Conservation (phyloP, 2,113 vertebrate genomes). For the Guaruba guarouba region DNA sequence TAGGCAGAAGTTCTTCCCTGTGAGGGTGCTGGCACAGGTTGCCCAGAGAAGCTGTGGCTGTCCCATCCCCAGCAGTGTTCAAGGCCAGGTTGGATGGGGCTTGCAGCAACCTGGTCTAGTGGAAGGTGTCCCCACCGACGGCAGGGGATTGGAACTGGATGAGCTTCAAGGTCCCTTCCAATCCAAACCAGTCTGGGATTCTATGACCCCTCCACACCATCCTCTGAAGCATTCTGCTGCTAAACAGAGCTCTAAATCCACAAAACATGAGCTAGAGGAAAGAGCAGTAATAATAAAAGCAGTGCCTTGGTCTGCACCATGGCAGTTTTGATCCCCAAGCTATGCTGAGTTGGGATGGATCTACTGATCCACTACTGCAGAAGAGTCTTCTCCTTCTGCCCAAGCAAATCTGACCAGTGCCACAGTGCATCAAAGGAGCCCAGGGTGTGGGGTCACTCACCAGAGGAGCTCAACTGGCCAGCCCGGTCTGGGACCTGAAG, state of each 20-base stretch:
- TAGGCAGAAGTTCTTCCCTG: background rate
- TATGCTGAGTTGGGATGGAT: accelerated
- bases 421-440: accelerated
- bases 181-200: background rate
- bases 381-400: background rate
- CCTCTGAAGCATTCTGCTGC: background rate
- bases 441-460: constrained; percentile 49
- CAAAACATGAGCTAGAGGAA: background rate
- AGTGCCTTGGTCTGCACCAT: accelerated
- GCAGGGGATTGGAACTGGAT: background rate
- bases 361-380: background rate
- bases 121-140: background rate
- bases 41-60: background rate
- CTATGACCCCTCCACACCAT: background rate
- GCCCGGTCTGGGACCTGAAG: constrained; percentile 81
- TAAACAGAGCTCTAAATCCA: background rate
- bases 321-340: accelerated
- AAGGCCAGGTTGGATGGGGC: background rate
- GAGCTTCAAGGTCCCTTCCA: background rate
- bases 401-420: background rate
- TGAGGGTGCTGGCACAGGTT: background rate
- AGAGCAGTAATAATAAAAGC: background rate
- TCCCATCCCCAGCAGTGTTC: background rate
- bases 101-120: background rate
- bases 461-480: constrained; percentile 64